Evolutionary conservation across 2,888 invertebrate species (phyloP).

Genomic region (Spilarctia lutea): DNA sequence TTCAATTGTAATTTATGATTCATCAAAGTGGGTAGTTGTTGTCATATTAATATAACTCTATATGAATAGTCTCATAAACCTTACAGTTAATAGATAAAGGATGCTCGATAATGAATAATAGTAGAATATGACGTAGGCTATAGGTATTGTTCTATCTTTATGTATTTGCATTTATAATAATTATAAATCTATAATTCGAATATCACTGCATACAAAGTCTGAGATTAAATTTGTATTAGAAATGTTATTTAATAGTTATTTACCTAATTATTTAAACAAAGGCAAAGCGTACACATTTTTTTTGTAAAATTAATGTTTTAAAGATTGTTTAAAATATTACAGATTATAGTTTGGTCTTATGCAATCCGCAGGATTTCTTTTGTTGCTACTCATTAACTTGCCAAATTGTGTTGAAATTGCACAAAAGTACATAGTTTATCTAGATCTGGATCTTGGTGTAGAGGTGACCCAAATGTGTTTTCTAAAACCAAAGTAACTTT

Average conservation of each 20-base stretch:
- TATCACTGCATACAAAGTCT: neutral
- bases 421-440: neutral
- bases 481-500: neutral
- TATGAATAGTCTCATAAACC: slow-evolving; percentile 36
- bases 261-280: neutral
- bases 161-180: neutral
- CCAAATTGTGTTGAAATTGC: neutral
- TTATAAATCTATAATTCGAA: neutral
- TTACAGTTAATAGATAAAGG: slow-evolving; percentile 17
- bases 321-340: no score
- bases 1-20: slow-evolving; percentile 39
- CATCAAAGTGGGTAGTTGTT: slow-evolving; percentile 25
- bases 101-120: slow-evolving; percentile 29
- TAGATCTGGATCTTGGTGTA: neutral
- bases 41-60: slow-evolving; percentile 18
- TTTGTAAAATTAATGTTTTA: no score
- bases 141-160: neutral
- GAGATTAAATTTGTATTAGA: neutral
- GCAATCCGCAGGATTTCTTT: neutral
- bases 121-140: neutral
- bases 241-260: neutral
- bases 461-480: neutral
- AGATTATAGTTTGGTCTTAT: no score
- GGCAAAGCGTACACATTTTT: neutral
- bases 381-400: neutral